Evolutionary conservation across 2,888 invertebrate genomes (phyloP).

Genomic region (Drosophila pseudotalamancana): DNA sequence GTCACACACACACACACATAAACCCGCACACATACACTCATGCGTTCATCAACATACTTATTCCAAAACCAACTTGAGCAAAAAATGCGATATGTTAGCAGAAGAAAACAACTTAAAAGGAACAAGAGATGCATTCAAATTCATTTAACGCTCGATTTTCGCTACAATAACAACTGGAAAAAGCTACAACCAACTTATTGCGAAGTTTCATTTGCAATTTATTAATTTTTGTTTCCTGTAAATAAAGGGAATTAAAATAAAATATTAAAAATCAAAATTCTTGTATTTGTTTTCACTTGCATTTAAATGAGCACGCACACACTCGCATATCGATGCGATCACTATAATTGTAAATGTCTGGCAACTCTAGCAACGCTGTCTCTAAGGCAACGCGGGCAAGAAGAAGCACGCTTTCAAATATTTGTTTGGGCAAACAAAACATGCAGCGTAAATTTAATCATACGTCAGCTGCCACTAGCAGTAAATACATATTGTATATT

Average conservation of each 20-base stretch:
- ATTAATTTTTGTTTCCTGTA: conserved; percentile 76
- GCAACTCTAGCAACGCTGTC: conserved; percentile 37
- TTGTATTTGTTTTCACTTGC: not conserved
- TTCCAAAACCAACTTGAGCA: conserved; percentile 59
- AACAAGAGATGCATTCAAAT: conserved; percentile 53
- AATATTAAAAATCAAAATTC: conserved; percentile 30
- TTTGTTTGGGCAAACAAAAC: conserved; percentile 36
- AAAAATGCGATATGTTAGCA: conserved; percentile 47
- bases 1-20: conserved; percentile 39
- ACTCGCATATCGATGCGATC: not conserved
- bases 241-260: conserved; percentile 79
- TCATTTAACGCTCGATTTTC: conserved; percentile 56
- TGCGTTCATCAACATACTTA: conserved; percentile 55
- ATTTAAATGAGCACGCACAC: not conserved
- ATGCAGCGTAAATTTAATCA: conserved; percentile 30
- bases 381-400: conserved; percentile 57
- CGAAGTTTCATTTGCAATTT: conserved; percentile 67
- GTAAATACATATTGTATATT: conserved; percentile 11
- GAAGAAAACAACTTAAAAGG: conserved; percentile 41
- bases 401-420: conserved; percentile 52
- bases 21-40: conserved; percentile 31
- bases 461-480: conserved; percentile 9
- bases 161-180: conserved; percentile 47
- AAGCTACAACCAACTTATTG: conserved; percentile 76
- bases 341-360: not conserved